Evolutionary conservation across 2,113 vertebrate species (phyloP).

Genomic region (Larimichthys crocea): DNA sequence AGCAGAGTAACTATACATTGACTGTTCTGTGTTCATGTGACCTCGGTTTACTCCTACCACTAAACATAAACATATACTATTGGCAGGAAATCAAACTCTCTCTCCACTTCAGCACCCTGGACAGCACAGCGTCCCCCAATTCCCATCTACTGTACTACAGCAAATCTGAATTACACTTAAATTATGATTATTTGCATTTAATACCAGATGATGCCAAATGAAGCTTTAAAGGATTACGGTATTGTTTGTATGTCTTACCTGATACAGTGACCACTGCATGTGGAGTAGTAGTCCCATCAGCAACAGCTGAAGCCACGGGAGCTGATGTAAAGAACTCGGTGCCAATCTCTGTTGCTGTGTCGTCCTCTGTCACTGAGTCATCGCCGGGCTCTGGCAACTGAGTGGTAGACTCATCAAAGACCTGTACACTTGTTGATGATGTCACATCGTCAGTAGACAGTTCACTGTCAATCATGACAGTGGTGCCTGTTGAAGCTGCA

Average conservation of each 20-base stretch:
- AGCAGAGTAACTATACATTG: background rate
- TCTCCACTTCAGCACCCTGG: conserved; percentile 47
- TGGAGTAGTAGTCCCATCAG: conserved; percentile 70
- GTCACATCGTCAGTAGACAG: conserved; percentile 77
- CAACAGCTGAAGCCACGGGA: conserved; percentile 59
- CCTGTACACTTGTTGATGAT: conserved; percentile 71
- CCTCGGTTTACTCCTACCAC: background rate
- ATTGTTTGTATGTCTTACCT: conserved; percentile 84
- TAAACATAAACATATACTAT: background rate
- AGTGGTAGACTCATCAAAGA: conserved; percentile 73
- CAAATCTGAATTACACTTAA: background rate
- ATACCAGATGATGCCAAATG: background rate
- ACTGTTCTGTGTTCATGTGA: background rate
- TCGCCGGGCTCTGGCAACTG: conserved; percentile 27
- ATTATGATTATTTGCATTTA: background rate
- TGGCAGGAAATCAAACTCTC: background rate
- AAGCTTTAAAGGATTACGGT: background rate
- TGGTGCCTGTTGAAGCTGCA: conserved; percentile 31
- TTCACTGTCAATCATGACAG: conserved; percentile 72
- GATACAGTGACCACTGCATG: conserved; percentile 77
- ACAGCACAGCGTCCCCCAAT: conserved; percentile 21
- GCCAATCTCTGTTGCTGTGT: conserved; percentile 77
- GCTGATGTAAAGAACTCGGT: conserved; percentile 84
- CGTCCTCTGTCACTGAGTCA: conserved; percentile 66
- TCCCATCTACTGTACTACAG: background rate